A percentile compares a stretch with the other conserved stretches of the same genome.
phyloP scores from a whole-genome alignment of 2,888 invertebrate species.

The Troides helena region DNA sequence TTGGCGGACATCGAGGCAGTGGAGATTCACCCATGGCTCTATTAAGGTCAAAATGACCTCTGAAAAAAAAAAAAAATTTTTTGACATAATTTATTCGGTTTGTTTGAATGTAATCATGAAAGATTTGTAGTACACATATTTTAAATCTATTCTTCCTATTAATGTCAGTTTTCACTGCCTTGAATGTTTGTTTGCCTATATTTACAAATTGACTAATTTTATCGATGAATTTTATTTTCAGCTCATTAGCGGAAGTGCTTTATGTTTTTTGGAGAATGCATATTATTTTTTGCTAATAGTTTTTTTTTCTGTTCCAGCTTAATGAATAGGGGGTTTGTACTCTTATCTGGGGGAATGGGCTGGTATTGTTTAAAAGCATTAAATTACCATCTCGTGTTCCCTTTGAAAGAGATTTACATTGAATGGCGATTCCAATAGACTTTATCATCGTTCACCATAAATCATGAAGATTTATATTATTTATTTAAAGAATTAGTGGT shows the following conservation, averaged over 20 bases:
- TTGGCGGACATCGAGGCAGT: constrained; percentile 5
- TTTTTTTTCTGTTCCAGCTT: constrained; percentile 25
- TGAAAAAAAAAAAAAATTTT: background rate
- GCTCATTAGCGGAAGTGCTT: constrained; percentile 13
- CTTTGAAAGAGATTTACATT: background rate
- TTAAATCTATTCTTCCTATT: too few species aligned
- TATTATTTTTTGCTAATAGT: constrained; percentile 17
- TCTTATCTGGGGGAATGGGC: background rate
- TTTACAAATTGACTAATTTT: constrained; percentile 29
- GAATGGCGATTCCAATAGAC: constrained; percentile 11
- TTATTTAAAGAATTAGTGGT: too few species aligned
- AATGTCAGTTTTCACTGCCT: constrained; percentile 7
- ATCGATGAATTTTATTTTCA: constrained; percentile 23
- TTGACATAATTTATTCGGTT: background rate
- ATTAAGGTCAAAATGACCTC: too few species aligned
- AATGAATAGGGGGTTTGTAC: background rate
- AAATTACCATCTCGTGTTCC: background rate
- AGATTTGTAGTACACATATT: too few species aligned
- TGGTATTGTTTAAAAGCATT: background rate
- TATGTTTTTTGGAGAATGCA: constrained; percentile 21
- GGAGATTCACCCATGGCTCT: background rate
- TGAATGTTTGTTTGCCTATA: constrained; percentile 16
- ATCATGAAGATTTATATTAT: constrained; percentile 3
- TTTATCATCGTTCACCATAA: background rate
- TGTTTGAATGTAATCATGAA: too few species aligned